Evolutionary conservation across 1,140 invertebrate species (phyloP), one percentile per base, ranked within the genome.

Genomic region (Myzus persicae): DNA sequence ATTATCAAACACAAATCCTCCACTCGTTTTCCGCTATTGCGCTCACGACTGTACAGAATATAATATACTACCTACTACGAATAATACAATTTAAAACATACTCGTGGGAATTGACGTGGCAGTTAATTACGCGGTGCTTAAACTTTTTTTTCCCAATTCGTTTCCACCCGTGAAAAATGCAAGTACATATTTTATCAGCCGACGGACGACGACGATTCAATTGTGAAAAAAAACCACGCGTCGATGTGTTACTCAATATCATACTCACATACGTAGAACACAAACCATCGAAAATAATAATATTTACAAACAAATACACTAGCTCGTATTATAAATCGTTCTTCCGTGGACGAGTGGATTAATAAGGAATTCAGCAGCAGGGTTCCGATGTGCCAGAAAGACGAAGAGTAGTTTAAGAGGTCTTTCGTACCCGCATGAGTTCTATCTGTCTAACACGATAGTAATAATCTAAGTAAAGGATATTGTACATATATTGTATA

Each of bases 1-100:
- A n/a, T 76, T 76, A 76, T 76, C 38, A 14, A 14, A 40, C 9
- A 84, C 3, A 40, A 84, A 42, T 24, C 38, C 40, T 38, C 22
- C 24, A 42, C 11, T 40, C 8, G 24, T 84, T 84, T 42, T 42
- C 9, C 42, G 1, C 4, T 51, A 51, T n/a, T 87, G 14, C 14
- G 40, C 31, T 76, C 31, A 26, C 6, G 1, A 87, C 14, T 7
- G 24, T n/a, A 38, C 67, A 36, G 11, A 81, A 81, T 36, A 22
- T 18, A 76, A 2, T n/a, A 76, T n/a, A n/a, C n/a, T n/a, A n/a
- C n/a, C 26, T 38, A 26, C 8, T 26, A 40, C 40, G 24, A 42
- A 84, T 46, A 44, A 87, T 87, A 42, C 44, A 87, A 87, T 87
- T 46, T 87, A 87, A 87, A 87, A 87, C 42, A 42, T 9, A 87